Base-by-base conservation (phyloP, 1,140 invertebrate species). In the Anthonomus grandis region DNA sequence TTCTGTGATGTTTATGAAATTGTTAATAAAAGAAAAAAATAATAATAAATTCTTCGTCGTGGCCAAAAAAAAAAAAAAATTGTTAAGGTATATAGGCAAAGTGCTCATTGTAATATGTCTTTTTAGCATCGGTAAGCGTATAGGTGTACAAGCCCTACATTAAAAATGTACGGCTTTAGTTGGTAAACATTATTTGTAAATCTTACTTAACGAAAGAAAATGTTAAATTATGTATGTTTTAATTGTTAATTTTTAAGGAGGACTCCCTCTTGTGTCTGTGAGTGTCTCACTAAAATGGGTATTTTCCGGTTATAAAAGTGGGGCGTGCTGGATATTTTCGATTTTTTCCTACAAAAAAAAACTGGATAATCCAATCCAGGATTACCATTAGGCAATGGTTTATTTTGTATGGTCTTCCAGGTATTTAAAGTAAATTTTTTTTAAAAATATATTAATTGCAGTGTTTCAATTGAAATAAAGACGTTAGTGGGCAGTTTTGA, bases 181-280 rank as follows among this genome's bases (percentile, higher is more conserved):
- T 37, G 39, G 39, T 31, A 50, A 50, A 50, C 24, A 22, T 22
- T 50, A 50, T 38, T 38, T 50, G 48, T 50, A 50, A 12, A 50
- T 50, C 34, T n/a, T 38, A 50, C 48, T 34, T 50, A 50, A 50
- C 18, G 17, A 13, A 38, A n/a, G n/a, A n/a, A 44, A 41, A 56
- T 47, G 38, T 49, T 57, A 49, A 48, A 47, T 36, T 38, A 15
- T 52, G 36, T n/a, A n/a, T 51, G 52, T 31, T 25, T 15, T 5
- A 57, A 15, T 36, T 59, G 41, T 59, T 44, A 44, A 45, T 36
- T 31, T 37, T 41, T 51, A 58, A 37, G 15, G n/a, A 27, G n/a
- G 10, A 23, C 15, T 51, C 25, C 24, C 25, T 15, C 13, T 21
- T 59, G 22, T 53, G 42, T 45, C 39, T 50, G 39, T 58, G 48